Evolutionary conservation across 2,797 vertebrate genomes (phyloP).

Genomic region (Sitta carolinensis): DNA sequence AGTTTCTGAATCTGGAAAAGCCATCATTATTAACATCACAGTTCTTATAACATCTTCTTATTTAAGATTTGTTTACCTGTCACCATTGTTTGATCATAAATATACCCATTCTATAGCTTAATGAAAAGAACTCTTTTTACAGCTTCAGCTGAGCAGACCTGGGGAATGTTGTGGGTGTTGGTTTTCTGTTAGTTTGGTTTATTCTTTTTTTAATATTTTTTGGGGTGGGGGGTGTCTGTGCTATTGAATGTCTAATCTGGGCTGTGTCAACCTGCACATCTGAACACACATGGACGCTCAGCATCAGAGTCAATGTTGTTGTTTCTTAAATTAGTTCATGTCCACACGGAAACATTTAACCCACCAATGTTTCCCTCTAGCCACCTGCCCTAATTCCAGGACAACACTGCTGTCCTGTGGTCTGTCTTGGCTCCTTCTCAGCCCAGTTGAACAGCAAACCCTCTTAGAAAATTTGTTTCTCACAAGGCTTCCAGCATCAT

Average conservation of each 20-base stretch:
- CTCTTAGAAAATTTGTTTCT: constrained; percentile 21
- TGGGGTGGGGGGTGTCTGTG: accelerated
- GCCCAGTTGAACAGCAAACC: background rate
- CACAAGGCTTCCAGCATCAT: background rate
- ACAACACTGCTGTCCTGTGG: background rate
- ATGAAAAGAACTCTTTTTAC: background rate
- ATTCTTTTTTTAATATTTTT: background rate
- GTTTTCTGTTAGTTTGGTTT: background rate
- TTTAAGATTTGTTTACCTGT: background rate
- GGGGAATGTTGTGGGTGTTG: background rate
- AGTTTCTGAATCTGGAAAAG: constrained; percentile 1
- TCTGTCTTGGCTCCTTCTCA: background rate
- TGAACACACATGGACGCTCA: background rate
- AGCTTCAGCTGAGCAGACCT: background rate
- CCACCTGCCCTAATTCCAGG: background rate
- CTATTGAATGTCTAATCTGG: background rate
- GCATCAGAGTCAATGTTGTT: background rate
- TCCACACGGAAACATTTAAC: background rate
- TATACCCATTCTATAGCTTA: background rate
- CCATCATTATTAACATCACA: background rate
- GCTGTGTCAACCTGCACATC: background rate
- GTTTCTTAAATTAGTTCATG: background rate
- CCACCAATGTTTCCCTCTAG: background rate
- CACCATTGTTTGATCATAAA: constrained; percentile 9
- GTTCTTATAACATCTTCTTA: background rate